Conservation (phyloP, 2,113 vertebrate species). For the Rhinichthys klamathensis region DNA sequence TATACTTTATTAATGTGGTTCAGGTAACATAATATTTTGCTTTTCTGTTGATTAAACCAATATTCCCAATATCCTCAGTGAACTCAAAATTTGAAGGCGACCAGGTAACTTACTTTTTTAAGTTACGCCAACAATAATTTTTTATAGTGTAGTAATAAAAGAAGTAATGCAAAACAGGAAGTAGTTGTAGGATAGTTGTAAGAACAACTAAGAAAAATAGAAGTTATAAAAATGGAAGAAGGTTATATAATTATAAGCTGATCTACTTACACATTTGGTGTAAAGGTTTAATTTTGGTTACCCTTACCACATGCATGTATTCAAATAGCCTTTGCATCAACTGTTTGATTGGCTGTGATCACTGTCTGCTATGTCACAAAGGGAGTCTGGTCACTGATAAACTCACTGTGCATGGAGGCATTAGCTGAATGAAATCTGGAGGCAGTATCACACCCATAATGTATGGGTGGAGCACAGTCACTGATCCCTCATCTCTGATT, state of each 20-base stretch:
- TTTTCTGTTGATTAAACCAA: no score
- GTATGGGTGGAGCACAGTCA: constrained; percentile 21
- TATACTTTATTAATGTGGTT: no score
- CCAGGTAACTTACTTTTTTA: no score
- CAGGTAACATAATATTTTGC: no score
- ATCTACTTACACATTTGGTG: neutral
- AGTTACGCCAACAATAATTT: no score
- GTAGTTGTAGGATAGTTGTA: no score
- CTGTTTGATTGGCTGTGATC: neutral
- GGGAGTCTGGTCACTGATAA: neutral
- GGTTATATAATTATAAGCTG: neutral
- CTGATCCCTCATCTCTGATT: constrained; percentile 17
- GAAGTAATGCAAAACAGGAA: neutral
- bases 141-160: neutral
- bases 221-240: neutral
- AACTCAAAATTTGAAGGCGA: no score
- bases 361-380: neutral
- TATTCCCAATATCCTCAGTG: no score
- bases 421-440: neutral
- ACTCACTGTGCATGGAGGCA: neutral
- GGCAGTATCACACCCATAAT: neutral
- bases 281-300: neutral
- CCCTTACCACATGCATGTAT: neutral
- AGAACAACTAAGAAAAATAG: neutral
- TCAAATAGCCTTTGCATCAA: neutral